Conservation (phyloP, 2,113 vertebrate species). For the Hoplias malabaricus region DNA sequence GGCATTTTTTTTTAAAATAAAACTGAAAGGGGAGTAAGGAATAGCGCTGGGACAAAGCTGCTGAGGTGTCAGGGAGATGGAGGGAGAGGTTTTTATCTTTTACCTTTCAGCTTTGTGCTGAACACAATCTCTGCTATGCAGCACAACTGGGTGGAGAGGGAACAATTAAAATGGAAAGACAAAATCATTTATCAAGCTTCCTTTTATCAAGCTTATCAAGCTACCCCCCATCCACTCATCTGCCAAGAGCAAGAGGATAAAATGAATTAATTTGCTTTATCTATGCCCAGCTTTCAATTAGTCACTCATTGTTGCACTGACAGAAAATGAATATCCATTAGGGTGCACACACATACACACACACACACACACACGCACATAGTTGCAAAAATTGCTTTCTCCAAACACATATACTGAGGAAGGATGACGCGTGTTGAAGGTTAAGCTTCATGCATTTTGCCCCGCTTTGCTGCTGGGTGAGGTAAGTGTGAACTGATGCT, state of each 20-base stretch:
- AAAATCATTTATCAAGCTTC: slow-evolving; percentile 42
- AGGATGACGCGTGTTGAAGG: slow-evolving; percentile 14
- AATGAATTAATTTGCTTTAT: slow-evolving; percentile 50
- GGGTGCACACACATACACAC: slow-evolving; percentile 2
- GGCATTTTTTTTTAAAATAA: slow-evolving; percentile 45
- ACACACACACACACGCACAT: not conserved
- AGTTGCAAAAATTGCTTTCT: not conserved
- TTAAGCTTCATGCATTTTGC: slow-evolving; percentile 59
- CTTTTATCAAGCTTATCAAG: slow-evolving; percentile 26
- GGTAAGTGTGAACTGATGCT: slow-evolving; percentile 73
- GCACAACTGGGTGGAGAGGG: not conserved
- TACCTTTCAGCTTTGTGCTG: slow-evolving; percentile 1
- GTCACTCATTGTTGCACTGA: slow-evolving; percentile 24
- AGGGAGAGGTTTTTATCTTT: not conserved
- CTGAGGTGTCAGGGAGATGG: slow-evolving; percentile 24
- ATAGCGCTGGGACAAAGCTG: slow-evolving; percentile 12
- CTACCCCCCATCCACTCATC: not conserved
- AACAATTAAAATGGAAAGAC: slow-evolving; percentile 33
- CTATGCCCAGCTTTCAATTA: slow-evolving; percentile 33
- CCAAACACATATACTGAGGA: slow-evolving; percentile 14
- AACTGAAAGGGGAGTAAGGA: slow-evolving; percentile 14
- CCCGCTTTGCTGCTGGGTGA: slow-evolving; percentile 62
- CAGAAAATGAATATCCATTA: slow-evolving; percentile 32
- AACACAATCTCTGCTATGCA: slow-evolving; percentile 18
- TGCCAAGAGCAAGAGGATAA: not conserved